A percentile compares a stretch with the other conserved stretches of the same genome.
phyloP scores from a whole-genome alignment of 2,797 vertebrate genomes.

The Cyclopterus lumpus region DNA sequence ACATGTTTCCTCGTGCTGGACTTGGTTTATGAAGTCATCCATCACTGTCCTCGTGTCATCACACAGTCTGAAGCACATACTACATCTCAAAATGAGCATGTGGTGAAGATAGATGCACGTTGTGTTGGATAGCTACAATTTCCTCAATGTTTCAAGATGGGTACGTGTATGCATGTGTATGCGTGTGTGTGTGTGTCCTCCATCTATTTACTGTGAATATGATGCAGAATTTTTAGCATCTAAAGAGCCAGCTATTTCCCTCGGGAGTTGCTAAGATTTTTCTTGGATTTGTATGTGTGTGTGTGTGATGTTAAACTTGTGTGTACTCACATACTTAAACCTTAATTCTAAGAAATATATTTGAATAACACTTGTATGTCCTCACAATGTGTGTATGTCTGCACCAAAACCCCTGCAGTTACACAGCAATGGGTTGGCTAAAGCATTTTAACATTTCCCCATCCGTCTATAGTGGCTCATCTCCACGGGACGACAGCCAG shows the following conservation, averaged over 20 bases:
- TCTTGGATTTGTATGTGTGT: background rate
- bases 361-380: background rate
- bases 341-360: background rate
- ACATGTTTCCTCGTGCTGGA: conserved; percentile 49
- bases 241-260: background rate
- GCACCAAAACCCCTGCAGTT: background rate
- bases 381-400: background rate
- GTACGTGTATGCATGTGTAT: background rate
- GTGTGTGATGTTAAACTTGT: background rate
- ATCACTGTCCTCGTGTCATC: conserved; percentile 50
- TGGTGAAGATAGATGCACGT: conserved; percentile 34
- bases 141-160: conserved; percentile 15
- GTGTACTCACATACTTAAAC: background rate
- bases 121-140: conserved; percentile 16
- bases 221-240: too few species aligned
- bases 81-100: conserved; percentile 38
- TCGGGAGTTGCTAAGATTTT: too few species aligned
- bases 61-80: conserved; percentile 39
- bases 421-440: background rate
- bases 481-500: background rate
- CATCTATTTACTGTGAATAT: background rate
- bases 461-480: background rate
- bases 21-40: conserved; percentile 61
- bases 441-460: background rate
- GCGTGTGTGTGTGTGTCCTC: background rate